Evolutionary conservation across 2,797 vertebrate species (phyloP), one percentile per base, ranked within the genome.

Genomic region (Labeo calbasu): DNA sequence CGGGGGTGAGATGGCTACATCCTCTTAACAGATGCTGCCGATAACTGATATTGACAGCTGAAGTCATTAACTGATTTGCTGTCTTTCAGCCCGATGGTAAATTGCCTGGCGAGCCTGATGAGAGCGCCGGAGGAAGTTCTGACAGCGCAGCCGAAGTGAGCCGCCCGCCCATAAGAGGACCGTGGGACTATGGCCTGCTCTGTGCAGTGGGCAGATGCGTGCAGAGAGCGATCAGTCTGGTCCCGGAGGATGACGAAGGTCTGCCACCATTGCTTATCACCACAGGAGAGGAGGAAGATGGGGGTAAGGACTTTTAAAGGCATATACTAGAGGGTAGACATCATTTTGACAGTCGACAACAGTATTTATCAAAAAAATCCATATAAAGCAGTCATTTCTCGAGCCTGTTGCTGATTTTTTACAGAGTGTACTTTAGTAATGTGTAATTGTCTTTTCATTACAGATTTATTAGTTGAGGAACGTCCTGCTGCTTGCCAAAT

Each of bases 231-330:
- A 82, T 94, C 83, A 97, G 94, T 88, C 96, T 99, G 87, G 83
- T 99, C 85, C 96, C 97, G 3, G 95, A 96, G 6, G 94, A 91
- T 19, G 95, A 95, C 1, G 92, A 94, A 0, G 91, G 92, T 43
- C 94, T 99, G 10, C 98, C 98, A 0, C 98, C 98, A 0, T 94
- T 98, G 76, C 93, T 99, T 75, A 93, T 96, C 88, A 87, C 91
- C 79, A 93, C 92, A 4, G 95, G 92, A 84, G 96, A 95, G 87
- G 94, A 94, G 0, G 89, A 90, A 83, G 91, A 90, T 86, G 92
- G 95, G 94, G 97, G 97, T 97, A 92, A 87, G 71, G 32, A 83
- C 70, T 13, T 61, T 12, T 51, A 59, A 36, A 23, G n/a, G 4
- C 15, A 50, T 17, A 25, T 28, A 13, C 15, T 2, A 19, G 48